Conservation (phyloP, 2,113 vertebrate genomes). For the Zingel zingel region DNA sequence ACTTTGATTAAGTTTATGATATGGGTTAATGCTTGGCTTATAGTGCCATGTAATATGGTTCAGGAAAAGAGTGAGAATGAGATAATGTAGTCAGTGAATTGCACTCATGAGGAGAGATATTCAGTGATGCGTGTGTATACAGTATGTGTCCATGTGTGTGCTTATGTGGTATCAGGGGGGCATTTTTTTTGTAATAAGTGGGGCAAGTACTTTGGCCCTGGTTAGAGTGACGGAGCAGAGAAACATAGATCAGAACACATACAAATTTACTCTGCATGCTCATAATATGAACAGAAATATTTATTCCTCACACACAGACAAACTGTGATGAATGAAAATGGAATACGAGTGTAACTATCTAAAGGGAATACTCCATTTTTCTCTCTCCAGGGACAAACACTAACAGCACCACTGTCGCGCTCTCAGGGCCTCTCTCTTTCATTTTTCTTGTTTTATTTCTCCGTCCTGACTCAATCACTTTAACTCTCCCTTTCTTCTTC, state of each 20-base stretch:
- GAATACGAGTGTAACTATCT: conserved; percentile 4
- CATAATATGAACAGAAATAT: conserved; percentile 9
- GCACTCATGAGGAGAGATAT: background rate
- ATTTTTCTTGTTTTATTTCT: conserved; percentile 22
- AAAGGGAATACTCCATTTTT: conserved; percentile 22
- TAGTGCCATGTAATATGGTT: background rate
- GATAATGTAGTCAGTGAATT: conserved; percentile 6
- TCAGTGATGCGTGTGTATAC: background rate
- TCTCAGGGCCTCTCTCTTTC: conserved; percentile 23
- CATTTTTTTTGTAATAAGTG: conserved; percentile 5
- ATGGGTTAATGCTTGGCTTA: background rate
- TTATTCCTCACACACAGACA: conserved; percentile 5
- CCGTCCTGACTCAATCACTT: background rate
- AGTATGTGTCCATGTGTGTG: background rate
- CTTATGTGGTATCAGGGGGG: background rate
- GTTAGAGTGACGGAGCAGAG: background rate
- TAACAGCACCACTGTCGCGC: conserved; percentile 2
- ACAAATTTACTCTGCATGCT: conserved; percentile 13
- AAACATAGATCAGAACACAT: background rate
- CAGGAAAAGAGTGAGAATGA: no score
- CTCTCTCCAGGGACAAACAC: conserved; percentile 42
- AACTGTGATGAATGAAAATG: conserved; percentile 2
- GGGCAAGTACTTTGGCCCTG: background rate
- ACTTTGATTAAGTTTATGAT: background rate
- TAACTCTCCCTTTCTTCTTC: background rate